Percentiles rank a stretch among this genome's conserved stretches.
Conservation (phyloP, 1,140 invertebrate species). For the Hesperophylax magnus region DNA sequence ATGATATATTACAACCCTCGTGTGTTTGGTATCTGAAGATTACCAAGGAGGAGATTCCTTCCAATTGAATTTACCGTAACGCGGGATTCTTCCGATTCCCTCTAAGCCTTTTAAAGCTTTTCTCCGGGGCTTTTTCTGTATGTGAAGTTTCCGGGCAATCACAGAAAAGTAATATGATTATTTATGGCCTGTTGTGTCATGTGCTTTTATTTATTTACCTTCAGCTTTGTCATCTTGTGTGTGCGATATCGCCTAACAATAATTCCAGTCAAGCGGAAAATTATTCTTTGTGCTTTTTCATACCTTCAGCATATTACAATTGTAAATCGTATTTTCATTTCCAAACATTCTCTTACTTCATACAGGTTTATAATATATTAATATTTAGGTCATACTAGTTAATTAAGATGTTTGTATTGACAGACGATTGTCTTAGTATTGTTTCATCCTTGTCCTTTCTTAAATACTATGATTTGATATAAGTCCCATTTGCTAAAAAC, state of each 20-base stretch:
- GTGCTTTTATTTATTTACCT: constrained; percentile 16
- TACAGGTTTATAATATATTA: too few species aligned
- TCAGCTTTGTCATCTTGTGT: constrained; percentile 15
- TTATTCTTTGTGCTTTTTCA: neutral
- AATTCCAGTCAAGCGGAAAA: constrained; percentile 7
- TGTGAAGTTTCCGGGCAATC: constrained; percentile 30
- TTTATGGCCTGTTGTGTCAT: constrained; percentile 34
- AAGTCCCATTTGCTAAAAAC: too few species aligned
- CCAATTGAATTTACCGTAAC: constrained; percentile 33
- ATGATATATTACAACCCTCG: constrained; percentile 31
- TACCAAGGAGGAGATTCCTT: constrained; percentile 19
- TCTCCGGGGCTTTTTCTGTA: constrained; percentile 1
- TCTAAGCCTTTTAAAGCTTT: constrained; percentile 14
- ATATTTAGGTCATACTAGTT: too few species aligned
- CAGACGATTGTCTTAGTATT: too few species aligned
- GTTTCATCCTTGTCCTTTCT: too few species aligned
- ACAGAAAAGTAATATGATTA: constrained; percentile 32
- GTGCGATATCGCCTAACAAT: neutral
- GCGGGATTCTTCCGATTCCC: constrained; percentile 4
- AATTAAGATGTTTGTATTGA: too few species aligned
- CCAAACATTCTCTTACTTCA: too few species aligned
- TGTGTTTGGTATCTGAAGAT: constrained; percentile 38
- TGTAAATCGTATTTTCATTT: too few species aligned
- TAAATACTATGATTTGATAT: too few species aligned
- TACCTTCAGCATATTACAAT: too few species aligned